These are phyloP conservation scores for Micropterix aruncella DNA, from an alignment of 2,888 invertebrate genomes.

Conservation along the genomic window DNA sequence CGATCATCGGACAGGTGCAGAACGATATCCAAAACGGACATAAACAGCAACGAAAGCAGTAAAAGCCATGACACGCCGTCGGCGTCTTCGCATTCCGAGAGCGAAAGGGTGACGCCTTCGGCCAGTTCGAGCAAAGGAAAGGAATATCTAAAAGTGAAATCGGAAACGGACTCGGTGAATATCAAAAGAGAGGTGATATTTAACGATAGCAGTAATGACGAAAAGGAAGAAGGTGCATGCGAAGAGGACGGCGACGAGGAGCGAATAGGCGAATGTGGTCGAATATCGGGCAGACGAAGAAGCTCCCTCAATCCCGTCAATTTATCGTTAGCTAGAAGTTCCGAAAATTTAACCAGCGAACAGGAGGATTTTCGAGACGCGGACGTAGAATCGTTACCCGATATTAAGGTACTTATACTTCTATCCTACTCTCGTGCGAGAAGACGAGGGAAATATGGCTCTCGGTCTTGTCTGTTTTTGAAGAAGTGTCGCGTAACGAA, in stretches of 20 bases:
- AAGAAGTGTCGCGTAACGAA: too few species aligned
- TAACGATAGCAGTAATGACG: constrained; percentile 34
- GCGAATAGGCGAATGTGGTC: constrained; percentile 32
- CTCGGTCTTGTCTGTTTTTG: too few species aligned
- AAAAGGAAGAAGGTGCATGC: constrained; percentile 35
- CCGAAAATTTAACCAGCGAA: constrained; percentile 43
- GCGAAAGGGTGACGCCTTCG: constrained; percentile 31
- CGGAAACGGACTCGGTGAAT: constrained; percentile 29
- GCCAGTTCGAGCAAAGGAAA: constrained; percentile 37
- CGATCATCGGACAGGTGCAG: constrained; percentile 35
- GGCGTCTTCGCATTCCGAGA: constrained; percentile 36
- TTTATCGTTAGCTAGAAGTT: constrained; percentile 47
- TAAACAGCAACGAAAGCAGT: constrained; percentile 38
- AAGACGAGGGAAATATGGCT: too few species aligned
- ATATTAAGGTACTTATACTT: constrained; percentile 27
- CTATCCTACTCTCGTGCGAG: too few species aligned
- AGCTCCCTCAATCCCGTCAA: constrained; percentile 75
- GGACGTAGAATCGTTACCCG: constrained; percentile 34
- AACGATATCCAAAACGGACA: constrained; percentile 34
- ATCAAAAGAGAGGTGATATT: constrained; percentile 39
- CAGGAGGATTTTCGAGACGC: constrained; percentile 38
- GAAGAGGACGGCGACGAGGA: constrained; percentile 31
- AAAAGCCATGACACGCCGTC: constrained; percentile 33
- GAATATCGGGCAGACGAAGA: constrained; percentile 45
- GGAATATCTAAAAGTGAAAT: constrained; percentile 17